These are phyloP conservation scores for Oncorhynchus kisutch DNA, from an alignment of 2,113 vertebrate species.

Conservation along the genomic window DNA sequence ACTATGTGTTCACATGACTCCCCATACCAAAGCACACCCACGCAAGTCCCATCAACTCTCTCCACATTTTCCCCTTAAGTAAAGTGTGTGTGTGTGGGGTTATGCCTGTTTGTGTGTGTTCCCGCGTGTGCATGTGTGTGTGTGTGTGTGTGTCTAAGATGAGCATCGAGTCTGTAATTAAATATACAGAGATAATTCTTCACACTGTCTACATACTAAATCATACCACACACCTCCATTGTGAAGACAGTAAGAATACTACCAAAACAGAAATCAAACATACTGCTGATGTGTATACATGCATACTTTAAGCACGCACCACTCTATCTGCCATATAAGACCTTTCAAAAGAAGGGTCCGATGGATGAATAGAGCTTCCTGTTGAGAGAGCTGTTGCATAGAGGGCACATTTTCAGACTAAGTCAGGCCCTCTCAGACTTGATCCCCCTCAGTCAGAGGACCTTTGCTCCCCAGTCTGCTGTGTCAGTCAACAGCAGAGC, in stretches of 20 bases:
- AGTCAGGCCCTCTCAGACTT: too few species aligned
- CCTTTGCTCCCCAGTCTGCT: too few species aligned
- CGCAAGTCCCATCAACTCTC: constrained; percentile 73
- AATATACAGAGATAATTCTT: neutral
- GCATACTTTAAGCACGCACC: too few species aligned
- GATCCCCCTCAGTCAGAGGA: too few species aligned
- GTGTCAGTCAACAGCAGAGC: too few species aligned
- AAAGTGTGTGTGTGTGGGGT: constrained; percentile 4
- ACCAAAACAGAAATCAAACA: neutral
- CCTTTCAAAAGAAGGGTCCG: too few species aligned
- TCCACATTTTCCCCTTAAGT: constrained; percentile 28
- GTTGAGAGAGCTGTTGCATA: too few species aligned
- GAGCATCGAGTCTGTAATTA: neutral
- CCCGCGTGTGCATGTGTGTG: neutral
- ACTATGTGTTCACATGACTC: constrained; percentile 69
- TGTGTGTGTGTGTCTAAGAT: neutral
- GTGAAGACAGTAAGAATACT: neutral
- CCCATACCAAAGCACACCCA: constrained; percentile 80
- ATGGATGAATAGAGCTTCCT: too few species aligned
- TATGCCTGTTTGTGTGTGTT: neutral
- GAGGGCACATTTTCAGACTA: too few species aligned
- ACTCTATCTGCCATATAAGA: too few species aligned
- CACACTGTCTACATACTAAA: neutral
- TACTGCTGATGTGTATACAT: too few species aligned
- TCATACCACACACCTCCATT: too few species aligned